phyloP scores from a whole-genome alignment of 53 echinoderm and acorn worm species.

The Luidia sarsii region DNA sequence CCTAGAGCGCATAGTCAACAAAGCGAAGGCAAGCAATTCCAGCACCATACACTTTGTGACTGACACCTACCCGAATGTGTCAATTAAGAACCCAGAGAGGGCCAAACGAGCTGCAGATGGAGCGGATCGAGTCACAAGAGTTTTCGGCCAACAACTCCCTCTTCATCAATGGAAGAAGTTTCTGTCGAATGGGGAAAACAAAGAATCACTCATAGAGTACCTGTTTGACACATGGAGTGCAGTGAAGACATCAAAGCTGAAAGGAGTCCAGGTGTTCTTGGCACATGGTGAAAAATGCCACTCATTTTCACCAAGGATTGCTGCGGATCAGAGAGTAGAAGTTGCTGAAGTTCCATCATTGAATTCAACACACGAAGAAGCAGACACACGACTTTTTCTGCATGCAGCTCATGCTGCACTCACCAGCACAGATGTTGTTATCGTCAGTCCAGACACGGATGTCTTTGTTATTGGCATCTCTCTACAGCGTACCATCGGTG shows the following conservation, averaged over 20 bases:
- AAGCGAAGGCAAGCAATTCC: constrained; percentile 5
- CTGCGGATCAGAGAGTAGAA: background rate
- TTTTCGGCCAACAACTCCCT: constrained; percentile 38
- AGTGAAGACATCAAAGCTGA: background rate
- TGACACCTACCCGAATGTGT: constrained; percentile 49
- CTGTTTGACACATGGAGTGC: constrained; percentile 26
- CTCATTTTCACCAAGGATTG: background rate
- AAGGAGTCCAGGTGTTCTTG: background rate
- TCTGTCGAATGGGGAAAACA: constrained; percentile 32
- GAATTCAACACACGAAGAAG: constrained; percentile 60
- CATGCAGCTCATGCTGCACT: constrained; percentile 62
- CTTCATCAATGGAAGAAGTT: constrained; percentile 70
- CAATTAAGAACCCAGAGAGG: constrained; percentile 69
- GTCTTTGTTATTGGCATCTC: constrained; percentile 55
- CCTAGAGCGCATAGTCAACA: constrained; percentile 8
- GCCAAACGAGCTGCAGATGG: constrained; percentile 65
- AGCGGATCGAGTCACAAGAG: background rate
- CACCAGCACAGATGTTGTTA: constrained; percentile 24
- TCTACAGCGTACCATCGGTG: background rate
- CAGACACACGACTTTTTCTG: constrained; percentile 66
- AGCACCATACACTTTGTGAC: constrained; percentile 61
- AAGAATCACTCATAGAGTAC: constrained; percentile 41
- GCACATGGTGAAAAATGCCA: constrained; percentile 16
- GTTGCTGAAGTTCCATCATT: background rate
- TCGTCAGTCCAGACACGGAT: constrained; percentile 67